Conservation (phyloP, 2,888 invertebrate genomes). For the Lasioglossum malachurum region DNA sequence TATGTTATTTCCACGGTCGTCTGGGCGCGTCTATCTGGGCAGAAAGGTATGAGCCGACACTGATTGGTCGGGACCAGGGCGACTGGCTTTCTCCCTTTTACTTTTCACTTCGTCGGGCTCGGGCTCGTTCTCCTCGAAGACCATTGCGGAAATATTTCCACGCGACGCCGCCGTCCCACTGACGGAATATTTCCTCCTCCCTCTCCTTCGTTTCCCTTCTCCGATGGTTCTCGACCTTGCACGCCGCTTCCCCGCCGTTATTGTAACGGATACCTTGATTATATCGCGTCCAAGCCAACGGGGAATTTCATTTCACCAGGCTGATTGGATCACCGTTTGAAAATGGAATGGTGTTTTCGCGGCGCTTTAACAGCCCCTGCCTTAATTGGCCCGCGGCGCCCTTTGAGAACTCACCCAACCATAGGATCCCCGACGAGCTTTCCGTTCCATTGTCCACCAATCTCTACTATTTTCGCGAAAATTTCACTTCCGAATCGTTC, state of each 20-base stretch:
- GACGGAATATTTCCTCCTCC: constrained; percentile 27
- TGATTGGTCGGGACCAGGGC: constrained; percentile 66
- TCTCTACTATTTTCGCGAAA: not conserved
- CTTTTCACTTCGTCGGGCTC: constrained; percentile 37
- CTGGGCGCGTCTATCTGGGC: constrained; percentile 23
- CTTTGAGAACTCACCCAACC: not conserved
- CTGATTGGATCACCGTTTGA: constrained; percentile 33
- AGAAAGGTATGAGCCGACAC: constrained; percentile 67
- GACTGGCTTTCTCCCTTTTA: constrained; percentile 55
- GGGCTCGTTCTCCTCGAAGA: constrained; percentile 16
- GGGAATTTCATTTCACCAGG: constrained; percentile 35
- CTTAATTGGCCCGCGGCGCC: constrained; percentile 21
- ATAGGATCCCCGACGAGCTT: not conserved
- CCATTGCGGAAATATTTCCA: constrained; percentile 25
- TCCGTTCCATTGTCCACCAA: not conserved
- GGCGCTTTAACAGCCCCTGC: not conserved
- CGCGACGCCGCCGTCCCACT: not conserved
- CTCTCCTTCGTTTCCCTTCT: not conserved
- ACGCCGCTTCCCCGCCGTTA: constrained; percentile 11
- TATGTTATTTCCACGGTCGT: constrained; percentile 75
- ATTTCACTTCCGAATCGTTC: not conserved
- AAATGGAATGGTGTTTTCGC: constrained; percentile 2
- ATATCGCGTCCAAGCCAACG: not conserved
- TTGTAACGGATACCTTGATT: constrained; percentile 43
- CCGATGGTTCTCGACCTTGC: not conserved